Base-by-base conservation (phyloP, 2,888 invertebrate species). In the Cepaea hortensis region DNA sequence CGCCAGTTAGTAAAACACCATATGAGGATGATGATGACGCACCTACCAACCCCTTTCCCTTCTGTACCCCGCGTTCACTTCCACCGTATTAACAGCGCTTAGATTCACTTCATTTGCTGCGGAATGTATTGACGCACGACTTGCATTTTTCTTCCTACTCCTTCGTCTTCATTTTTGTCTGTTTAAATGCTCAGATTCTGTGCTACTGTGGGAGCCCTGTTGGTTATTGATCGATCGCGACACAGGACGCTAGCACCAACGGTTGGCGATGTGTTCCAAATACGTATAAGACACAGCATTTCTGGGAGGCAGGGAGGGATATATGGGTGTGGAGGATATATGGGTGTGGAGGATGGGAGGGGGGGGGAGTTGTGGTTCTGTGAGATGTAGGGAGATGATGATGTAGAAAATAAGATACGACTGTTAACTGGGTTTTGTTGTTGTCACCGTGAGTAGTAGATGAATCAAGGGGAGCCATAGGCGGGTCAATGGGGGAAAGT, bases 81-180 rank as follows among this genome's bases (percentile, higher is more conserved):
- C 13, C 55, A 23, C n/a, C 11, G 23, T 61, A 61, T 79, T 61
- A 79, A 6, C 55, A 35, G 61, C 23, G n/a, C 5, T 79, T 79
- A 61, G 77, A 79, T 79, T 61, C 61, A 79, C 61, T 79, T 79
- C 77, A 79, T 79, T 61, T 79, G 61, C 77, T 79, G 50, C 61
- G 77, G 77, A 61, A 79, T 79, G 77, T 79, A 79, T 61, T 79
- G 77, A 79, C 77, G 77, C 61, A 79, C 77, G n/a, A 61, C 77
- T 61, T 61, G 77, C 77, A 50, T 46, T 7, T 73, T 73, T 46
- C 18, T 73, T 73, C 6, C 20, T 76, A 9, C 55, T 55, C 55
- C 55, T 15, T 9, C 48, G 50, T 76, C 50, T 76, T 76, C 76
- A 76, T 9, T 4, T 15, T 76, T 50, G 55, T 55, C 55, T 55